Base-by-base conservation (phyloP, 2,113 vertebrate genomes). In the Osmerus mordax region DNA sequence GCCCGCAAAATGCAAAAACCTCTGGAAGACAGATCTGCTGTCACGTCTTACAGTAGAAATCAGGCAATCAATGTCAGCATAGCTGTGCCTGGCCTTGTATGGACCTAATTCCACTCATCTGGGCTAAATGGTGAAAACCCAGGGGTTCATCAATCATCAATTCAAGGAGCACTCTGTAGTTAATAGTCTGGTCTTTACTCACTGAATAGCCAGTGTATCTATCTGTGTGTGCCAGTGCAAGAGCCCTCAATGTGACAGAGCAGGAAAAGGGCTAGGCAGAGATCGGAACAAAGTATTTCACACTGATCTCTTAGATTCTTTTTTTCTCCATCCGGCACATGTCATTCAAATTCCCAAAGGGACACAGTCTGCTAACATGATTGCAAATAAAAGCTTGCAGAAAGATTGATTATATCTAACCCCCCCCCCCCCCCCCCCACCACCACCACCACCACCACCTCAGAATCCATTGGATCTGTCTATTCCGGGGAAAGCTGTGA, bases 121-220 rank as follows among this genome's bases (percentile, higher is more conserved):
- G 64, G 19, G 36, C 85, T 87, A 89, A 91, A 89, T 82, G 81
- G 83, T 79, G 76, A 76, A 83, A 86, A 78, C 74, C 75, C 70
- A n/a, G 28, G 65, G 77, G 73, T 80, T 88, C 87, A 89, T 92
- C 89, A 86, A 89, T 92, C 90, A 89, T 83, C 81, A 78, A 68
- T 84, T 82, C 84, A 87, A 86, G 76, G 73, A 84, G 78, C 79
- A 72, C 74, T 82, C 76, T 80, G 77, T 82, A 78, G 82, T 87
- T 89, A 91, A 89, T 89, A 86, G 86, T 78, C 82, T 71, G 51
- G 69, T 88, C 74, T 86, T 86, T 81, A 83, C 75, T 74, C 63
- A 54, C 78, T 83, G 72, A 86, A 84, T 52, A 71, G 65, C 80
- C 78, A 78, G 76, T 79, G 80, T 51, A 41, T 88, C 75, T 85